Conservation (phyloP, 2,888 invertebrate species). For the Cordylochernes scorpioides region DNA sequence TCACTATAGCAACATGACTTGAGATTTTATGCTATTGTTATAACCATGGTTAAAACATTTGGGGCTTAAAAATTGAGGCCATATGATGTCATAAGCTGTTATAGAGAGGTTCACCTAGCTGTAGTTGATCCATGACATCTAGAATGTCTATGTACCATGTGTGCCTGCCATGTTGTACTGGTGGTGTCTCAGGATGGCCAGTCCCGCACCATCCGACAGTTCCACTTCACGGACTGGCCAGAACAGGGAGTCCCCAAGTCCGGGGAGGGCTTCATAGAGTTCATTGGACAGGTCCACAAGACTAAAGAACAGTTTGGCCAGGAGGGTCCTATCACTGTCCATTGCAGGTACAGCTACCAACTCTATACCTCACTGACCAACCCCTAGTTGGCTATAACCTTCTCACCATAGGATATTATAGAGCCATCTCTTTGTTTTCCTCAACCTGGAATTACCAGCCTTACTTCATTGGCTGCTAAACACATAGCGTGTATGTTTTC, state of each 20-base stretch:
- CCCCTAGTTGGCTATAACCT: no score
- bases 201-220: slow-evolving; percentile 77
- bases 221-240: slow-evolving; percentile 88
- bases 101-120: no score
- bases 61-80: no score
- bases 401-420: no score
- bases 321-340: slow-evolving; percentile 94
- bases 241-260: slow-evolving; percentile 82
- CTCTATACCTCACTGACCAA: neutral
- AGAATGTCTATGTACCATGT: neutral
- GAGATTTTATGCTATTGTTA: no score
- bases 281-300: slow-evolving; percentile 96
- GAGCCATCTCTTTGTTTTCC: no score
- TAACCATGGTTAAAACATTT: no score
- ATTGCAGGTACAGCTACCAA: slow-evolving; percentile 42
- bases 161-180: slow-evolving; percentile 2
- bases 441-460: no score
- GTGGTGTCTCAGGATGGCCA: slow-evolving; percentile 42
- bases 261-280: slow-evolving; percentile 95
- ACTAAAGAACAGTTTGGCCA: slow-evolving; percentile 99
- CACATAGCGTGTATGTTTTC: neutral
- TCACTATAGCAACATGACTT: no score
- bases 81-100: no score
- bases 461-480: no score
- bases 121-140: no score